Conservation (phyloP, 1,140 invertebrate genomes). For the Pseudomyrmex dendroicus region DNA sequence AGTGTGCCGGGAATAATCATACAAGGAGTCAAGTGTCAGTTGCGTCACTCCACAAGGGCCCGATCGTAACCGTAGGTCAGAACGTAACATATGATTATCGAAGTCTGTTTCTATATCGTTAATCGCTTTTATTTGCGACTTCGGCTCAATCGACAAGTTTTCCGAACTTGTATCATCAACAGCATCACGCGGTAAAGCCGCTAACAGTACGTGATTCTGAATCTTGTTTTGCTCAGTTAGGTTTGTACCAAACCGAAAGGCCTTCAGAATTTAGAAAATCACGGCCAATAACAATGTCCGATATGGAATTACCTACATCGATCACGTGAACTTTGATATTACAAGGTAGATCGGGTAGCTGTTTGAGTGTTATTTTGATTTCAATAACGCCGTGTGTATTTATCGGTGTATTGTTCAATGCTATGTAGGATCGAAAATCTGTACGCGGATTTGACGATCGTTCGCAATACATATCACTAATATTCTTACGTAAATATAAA, state of each 20-base stretch:
- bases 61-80: no score
- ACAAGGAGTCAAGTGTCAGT: no score
- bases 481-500: background rate
- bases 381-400: background rate
- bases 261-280: background rate
- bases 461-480: background rate
- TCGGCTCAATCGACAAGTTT: no score
- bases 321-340: background rate
- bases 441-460: no score
- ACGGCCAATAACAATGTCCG: background rate
- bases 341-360: background rate
- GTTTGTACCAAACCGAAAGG: background rate
- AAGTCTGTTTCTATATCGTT: no score
- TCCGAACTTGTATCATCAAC: no score
- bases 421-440: background rate
- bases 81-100: no score
- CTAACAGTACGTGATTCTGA: no score
- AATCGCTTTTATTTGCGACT: no score
- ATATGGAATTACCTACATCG: background rate
- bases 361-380: background rate
- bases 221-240: background rate
- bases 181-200: no score
- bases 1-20: no score
- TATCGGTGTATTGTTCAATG: background rate
- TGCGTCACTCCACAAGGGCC: no score